These are phyloP conservation scores for Scylla paramamosain DNA, from an alignment of 1,140 invertebrate species.

Conservation along the genomic window DNA sequence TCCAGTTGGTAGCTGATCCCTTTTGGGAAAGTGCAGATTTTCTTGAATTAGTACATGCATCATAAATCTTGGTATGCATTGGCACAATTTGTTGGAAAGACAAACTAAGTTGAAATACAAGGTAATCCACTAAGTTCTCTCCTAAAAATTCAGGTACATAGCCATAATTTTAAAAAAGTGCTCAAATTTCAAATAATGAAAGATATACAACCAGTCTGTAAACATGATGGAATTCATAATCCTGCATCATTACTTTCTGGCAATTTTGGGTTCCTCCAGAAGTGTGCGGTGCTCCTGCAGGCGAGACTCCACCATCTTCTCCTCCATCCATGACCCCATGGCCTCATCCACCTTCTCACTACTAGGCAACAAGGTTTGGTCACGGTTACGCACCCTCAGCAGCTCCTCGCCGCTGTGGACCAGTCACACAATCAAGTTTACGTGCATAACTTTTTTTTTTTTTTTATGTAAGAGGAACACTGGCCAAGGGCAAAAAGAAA, in stretches of 20 bases:
- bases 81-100: not conserved
- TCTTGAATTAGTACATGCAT: not conserved
- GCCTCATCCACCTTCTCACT: constrained; percentile 53
- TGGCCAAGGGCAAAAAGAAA: no score
- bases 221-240: not conserved
- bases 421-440: not conserved
- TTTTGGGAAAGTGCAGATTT: not conserved
- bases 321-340: constrained; percentile 52
- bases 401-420: constrained; percentile 46
- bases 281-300: constrained; percentile 45
- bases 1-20: constrained; percentile 50
- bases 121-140: no score
- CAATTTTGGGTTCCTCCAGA: constrained; percentile 42
- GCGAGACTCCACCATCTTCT: constrained; percentile 36
- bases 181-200: no score
- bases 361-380: constrained; percentile 30
- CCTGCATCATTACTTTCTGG: constrained; percentile 35
- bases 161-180: not conserved
- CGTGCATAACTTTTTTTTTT: no score
- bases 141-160: no score
- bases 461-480: no score
- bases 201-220: no score
- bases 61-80: not conserved
- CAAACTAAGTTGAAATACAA: not conserved
- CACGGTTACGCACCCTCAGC: constrained; percentile 35